These are phyloP conservation scores for Halcyon badia DNA, from an alignment of 2,797 vertebrate species.

Conservation along the genomic window DNA sequence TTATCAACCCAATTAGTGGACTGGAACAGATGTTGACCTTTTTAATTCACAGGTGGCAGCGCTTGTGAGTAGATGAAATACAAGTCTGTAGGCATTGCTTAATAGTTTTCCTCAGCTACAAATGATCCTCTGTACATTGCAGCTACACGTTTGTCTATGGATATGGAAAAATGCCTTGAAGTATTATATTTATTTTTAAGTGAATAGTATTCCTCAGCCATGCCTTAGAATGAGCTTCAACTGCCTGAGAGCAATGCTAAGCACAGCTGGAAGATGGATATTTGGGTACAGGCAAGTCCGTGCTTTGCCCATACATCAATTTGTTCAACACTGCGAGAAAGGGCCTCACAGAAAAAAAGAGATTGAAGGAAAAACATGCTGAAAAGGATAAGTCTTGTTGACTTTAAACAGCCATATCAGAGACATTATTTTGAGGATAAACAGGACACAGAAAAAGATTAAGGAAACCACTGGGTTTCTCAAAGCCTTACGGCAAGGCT, in stretches of 20 bases:
- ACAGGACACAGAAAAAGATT: background rate
- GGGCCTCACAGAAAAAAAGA: background rate
- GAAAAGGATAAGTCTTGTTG: background rate
- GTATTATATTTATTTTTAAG: background rate
- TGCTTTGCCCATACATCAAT: background rate
- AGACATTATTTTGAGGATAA: background rate
- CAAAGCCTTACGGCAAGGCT: background rate
- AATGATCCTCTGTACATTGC: background rate
- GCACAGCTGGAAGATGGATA: background rate
- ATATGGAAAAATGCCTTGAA: background rate
- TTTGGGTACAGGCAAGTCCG: fast-evolving
- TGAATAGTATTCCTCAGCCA: background rate
- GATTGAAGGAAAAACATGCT: background rate
- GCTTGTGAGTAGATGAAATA: background rate
- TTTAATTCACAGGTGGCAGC: background rate
- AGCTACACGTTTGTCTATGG: background rate
- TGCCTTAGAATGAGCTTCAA: background rate
- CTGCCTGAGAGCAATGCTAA: background rate
- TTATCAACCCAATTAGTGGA: background rate
- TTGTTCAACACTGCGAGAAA: background rate
- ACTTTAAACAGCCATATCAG: background rate
- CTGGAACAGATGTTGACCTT: background rate
- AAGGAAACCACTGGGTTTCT: background rate
- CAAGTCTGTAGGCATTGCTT: background rate
- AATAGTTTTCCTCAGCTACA: background rate